Base-by-base conservation (phyloP, 1,140 invertebrate species). In the Telenomus remus region DNA sequence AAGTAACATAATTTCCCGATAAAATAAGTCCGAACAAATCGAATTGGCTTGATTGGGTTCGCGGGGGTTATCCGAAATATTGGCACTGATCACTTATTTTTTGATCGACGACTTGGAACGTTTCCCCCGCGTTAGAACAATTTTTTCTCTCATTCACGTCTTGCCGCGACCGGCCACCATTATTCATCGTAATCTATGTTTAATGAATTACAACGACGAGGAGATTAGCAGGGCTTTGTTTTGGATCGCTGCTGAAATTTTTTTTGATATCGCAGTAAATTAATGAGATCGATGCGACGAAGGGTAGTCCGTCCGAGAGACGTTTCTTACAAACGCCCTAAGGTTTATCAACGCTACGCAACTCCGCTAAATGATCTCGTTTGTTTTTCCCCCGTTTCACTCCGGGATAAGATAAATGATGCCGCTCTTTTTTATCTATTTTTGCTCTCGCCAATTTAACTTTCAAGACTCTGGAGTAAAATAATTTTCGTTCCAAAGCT, bases 161-260 rank as follows among this genome's bases (percentile, higher is more conserved):
- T 72, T 51, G 42, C 69, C 64, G 43, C 50, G 57, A 59, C 64
- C 46, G 10, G 12, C 48, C 12, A 7, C 55, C 42, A 64, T 71
- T 63, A 71, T 57, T 71, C 68, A 71, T 39, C 59, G 59, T 63
- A 57, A 71, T 71, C 59, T 59, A 46, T 64, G 53, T 71, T 71
- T 64, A 71, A 71, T 71, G 68, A 71, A 71, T 71, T 64, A 63
- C 42, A 51, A 39, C 12, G 37, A 10, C 33, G 57, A 34, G 43
- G 46, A 55, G 66, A 70, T 61, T 56, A 63, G 54, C 59, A 44
- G 35, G 51, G 51, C 19, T 70, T 37, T 54, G 49, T 49, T 60
- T 48, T 44, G 56, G 48, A 33, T 42, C 49, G 37, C 13, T 54
- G 56, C 16, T 60, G 33, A 70, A 61, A 61, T 71, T 71, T 70